These are phyloP conservation scores for Indicator maculatus DNA, from an alignment of 2,113 vertebrate species.

Conservation along the genomic window DNA sequence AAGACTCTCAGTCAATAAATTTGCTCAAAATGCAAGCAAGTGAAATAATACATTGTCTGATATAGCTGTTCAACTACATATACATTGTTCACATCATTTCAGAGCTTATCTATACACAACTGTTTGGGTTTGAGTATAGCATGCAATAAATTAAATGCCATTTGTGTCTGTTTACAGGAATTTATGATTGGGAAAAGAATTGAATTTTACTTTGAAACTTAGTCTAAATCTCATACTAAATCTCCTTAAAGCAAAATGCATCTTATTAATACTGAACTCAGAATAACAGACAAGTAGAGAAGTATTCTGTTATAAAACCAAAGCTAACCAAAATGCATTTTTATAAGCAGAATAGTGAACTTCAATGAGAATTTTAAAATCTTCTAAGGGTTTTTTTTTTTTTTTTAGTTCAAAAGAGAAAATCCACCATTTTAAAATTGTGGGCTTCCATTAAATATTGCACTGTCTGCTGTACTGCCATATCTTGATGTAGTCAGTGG, in stretches of 20 bases:
- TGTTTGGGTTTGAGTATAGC: background rate
- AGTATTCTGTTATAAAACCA: background rate
- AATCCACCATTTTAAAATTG: background rate
- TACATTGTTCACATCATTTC: background rate
- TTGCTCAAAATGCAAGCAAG: slow-evolving; percentile 7
- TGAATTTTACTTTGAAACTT: background rate
- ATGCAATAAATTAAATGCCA: background rate
- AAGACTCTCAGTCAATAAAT: slow-evolving; percentile 26
- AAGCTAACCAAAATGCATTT: background rate
- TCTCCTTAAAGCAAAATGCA: background rate
- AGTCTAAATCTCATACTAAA: background rate
- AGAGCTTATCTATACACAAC: background rate
- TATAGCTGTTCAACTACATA: background rate
- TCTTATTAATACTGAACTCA: background rate
- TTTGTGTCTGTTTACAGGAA: background rate
- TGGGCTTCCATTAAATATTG: background rate
- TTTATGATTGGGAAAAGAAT: background rate
- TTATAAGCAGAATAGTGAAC: background rate
- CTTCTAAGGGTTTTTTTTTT: background rate
- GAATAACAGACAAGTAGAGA: background rate
- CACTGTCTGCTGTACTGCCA: background rate
- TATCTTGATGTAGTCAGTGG: background rate
- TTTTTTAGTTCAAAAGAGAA: background rate
- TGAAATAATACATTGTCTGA: background rate
- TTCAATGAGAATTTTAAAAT: background rate